phyloP scores from a whole-genome alignment of 1,140 invertebrate genomes.

The Aphelinus certus region DNA sequence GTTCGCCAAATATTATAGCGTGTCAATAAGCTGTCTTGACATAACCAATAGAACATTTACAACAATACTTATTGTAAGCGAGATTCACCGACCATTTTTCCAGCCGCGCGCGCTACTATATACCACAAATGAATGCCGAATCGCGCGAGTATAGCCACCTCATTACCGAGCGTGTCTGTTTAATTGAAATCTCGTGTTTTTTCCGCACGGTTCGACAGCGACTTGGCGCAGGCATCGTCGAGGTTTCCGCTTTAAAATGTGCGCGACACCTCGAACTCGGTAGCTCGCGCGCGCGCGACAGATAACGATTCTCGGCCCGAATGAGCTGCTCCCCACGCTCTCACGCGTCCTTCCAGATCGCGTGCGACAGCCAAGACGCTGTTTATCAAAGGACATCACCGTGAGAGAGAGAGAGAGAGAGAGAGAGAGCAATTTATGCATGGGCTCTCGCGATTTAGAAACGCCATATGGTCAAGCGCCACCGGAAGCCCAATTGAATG shows the following conservation, averaged over 20 bases:
- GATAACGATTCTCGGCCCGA: conserved; percentile 38
- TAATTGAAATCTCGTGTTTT: conserved; percentile 67
- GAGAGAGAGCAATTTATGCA: neutral
- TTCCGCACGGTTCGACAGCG: conserved; percentile 45
- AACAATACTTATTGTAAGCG: too few relatives aligned
- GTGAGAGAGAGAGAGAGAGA: too few relatives aligned
- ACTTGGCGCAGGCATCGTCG: conserved; percentile 42
- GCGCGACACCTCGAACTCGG: conserved; percentile 50
- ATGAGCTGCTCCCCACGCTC: conserved; percentile 31
- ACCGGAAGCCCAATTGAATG: too few relatives aligned
- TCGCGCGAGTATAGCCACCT: conserved; percentile 43
- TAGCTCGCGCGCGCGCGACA: conserved; percentile 43
- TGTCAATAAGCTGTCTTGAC: too few relatives aligned
- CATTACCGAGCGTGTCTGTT: conserved; percentile 65
- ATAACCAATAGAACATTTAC: too few relatives aligned
- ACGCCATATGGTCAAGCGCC: too few relatives aligned
- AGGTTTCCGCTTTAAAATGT: conserved; percentile 51
- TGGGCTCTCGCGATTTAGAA: neutral
- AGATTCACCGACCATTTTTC: neutral
- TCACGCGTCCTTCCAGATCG: conserved; percentile 3
- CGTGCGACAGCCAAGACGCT: neutral
- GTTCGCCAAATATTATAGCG: too few relatives aligned
- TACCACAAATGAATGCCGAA: conserved; percentile 54
- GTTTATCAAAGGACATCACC: conserved; percentile 11
- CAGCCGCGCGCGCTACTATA: neutral